phyloP scores from a whole-genome alignment of 1,140 invertebrate genomes.

The Popillia japonica region DNA sequence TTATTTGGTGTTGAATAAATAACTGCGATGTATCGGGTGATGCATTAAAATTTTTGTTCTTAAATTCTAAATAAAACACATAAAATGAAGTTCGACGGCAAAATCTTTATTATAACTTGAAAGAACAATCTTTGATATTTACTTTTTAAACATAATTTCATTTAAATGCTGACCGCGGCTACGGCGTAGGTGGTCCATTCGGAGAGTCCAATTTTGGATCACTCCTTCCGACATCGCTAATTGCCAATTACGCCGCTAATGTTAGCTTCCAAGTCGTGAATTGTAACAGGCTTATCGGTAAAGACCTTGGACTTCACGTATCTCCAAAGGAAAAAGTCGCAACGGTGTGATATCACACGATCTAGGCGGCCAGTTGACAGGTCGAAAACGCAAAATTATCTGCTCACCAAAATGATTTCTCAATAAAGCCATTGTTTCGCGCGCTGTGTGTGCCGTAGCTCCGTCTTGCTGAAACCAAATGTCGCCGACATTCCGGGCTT shows the following conservation, averaged over 20 bases:
- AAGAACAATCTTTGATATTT: not conserved
- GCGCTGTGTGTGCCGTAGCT: no score
- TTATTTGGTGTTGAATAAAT: no score
- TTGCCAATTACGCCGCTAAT: not conserved
- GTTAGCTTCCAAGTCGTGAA: not conserved
- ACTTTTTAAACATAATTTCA: not conserved
- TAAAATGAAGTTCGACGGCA: not conserved
- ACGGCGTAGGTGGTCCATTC: not conserved
- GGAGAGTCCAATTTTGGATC: not conserved
- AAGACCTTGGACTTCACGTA: not conserved
- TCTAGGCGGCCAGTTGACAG: no score
- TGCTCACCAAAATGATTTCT: no score
- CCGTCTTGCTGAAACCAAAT: no score
- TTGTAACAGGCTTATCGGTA: not conserved
- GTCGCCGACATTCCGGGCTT: no score
- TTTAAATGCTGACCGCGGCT: not conserved
- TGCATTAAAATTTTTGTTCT: not conserved
- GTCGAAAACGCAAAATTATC: no score
- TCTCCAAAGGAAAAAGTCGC: not conserved
- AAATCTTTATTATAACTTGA: not conserved
- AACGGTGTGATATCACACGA: not conserved
- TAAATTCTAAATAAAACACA: not conserved
- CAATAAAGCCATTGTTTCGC: no score
- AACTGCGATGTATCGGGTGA: not conserved
- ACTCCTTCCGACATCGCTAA: no score